These are phyloP conservation scores for Planococcus citri DNA, from an alignment of 1,140 invertebrate genomes.

Conservation along the genomic window DNA sequence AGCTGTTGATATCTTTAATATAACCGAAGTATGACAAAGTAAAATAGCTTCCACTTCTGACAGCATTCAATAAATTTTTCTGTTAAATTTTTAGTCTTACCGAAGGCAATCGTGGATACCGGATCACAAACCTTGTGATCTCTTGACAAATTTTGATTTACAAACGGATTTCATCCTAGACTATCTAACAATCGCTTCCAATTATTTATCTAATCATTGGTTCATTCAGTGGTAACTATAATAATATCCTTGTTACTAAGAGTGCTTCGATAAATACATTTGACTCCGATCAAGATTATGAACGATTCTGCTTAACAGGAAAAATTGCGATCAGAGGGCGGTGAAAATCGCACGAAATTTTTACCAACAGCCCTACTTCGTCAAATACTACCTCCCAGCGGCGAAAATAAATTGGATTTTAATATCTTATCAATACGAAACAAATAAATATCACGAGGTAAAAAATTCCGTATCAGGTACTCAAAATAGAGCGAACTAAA, in stretches of 20 bases:
- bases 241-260: neutral
- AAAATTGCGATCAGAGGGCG: neutral
- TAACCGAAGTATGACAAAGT: neutral
- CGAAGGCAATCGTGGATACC: neutral
- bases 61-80: neutral
- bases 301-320: neutral
- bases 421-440: neutral
- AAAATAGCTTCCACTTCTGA: neutral
- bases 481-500: neutral
- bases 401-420: neutral
- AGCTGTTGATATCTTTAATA: neutral
- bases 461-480: neutral
- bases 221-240: neutral
- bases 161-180: neutral
- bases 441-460: neutral
- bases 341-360: neutral
- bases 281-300: no score
- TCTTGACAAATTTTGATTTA: neutral
- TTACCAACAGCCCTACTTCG: constrained; percentile 3
- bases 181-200: neutral
- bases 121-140: neutral
- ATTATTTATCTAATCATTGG: neutral
- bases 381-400: neutral
- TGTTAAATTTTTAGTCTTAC: neutral
- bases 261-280: no score